Evolutionary conservation across 2,888 invertebrate genomes (phyloP).

Genomic region (Synergus umbraculus): DNA sequence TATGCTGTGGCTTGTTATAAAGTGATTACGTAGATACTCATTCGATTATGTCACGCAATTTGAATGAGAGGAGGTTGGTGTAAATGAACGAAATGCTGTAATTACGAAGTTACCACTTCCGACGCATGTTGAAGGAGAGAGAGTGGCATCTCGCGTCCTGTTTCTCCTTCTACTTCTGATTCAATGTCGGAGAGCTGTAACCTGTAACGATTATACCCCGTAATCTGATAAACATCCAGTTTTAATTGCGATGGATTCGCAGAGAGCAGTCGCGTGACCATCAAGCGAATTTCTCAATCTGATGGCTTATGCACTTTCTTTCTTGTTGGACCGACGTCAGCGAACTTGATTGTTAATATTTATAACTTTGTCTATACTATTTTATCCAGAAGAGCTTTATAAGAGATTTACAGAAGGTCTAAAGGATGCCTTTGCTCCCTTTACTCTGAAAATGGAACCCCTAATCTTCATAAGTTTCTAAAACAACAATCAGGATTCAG

Average conservation of each 20-base stretch:
- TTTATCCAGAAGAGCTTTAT: no score
- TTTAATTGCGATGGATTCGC: conserved; percentile 59
- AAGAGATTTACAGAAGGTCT: no score
- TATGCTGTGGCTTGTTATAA: conserved; percentile 15
- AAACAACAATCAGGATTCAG: background rate
- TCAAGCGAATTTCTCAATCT: conserved; percentile 53
- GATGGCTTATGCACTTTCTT: conserved; percentile 13
- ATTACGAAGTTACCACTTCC: conserved; percentile 58
- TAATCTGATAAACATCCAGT: conserved; percentile 60
- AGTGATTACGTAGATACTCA: conserved; percentile 50
- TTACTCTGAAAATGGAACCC: no score
- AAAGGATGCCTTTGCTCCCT: no score
- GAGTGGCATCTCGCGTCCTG: conserved; percentile 42
- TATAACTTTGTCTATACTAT: background rate
- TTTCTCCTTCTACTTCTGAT: conserved; percentile 21
- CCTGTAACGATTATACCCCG: conserved; percentile 48
- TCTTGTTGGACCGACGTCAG: conserved; percentile 1
- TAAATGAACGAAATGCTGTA: conserved; percentile 61
- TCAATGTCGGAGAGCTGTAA: conserved; percentile 46
- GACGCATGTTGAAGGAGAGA: conserved; percentile 47
- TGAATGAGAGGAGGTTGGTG: conserved; percentile 50
- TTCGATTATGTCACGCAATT: conserved; percentile 61
- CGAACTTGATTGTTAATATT: conserved; percentile 7
- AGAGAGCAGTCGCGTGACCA: conserved; percentile 52
- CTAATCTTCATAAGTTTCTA: no score